Evolutionary conservation across 2,113 vertebrate species (phyloP), one percentile per base, ranked within the genome.

Genomic region (Microcebus ravelobensis): DNA sequence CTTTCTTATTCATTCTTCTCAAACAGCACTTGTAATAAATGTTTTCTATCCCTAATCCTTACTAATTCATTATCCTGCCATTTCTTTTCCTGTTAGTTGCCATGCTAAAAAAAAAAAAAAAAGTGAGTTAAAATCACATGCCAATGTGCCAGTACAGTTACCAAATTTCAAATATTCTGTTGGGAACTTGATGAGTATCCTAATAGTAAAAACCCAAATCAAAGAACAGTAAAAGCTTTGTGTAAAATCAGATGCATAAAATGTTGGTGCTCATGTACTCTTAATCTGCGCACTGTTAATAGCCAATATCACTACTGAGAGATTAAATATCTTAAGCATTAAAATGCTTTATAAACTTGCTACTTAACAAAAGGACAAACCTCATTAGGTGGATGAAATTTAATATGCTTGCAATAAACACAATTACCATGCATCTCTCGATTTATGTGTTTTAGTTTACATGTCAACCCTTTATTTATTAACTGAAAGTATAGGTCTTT

Each of bases 1-100:
- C 73, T 67, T 67, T 87, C 87, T 93, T 59, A 90, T 65, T 79
- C 20, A 77, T 77, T 21, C 23, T 61, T 31, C 34, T 74, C 39
- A 73, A 86, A 85, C 3, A 92, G 2, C 29, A 94, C 45, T 91
- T 18, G 42, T 70, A 93, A 87, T 83, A 85, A 93, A 68, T 91
- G 36, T 20, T n/a, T 74, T 63, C 25, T 91, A 18, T 55, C 15
- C 10, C 39, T 14, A 45, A 63, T 31, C 31, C 50, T 79, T 93
- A 50, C 34, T 83, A 36, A 79, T 87, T 74, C 13, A 70, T 70
- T 34, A 55, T 36, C 31, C 50, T 92, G 57, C 2, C 15, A 70
- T 81, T 68, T 85, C 71, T 68, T 91, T 73, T 79, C 5, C 12
- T 91, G 81, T 83, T 57, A 91, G n/a, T 81, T 76, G 7, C 15